These are phyloP conservation scores for Falco punctatus DNA, from an alignment of 2,113 vertebrate species.

Conservation along the genomic window DNA sequence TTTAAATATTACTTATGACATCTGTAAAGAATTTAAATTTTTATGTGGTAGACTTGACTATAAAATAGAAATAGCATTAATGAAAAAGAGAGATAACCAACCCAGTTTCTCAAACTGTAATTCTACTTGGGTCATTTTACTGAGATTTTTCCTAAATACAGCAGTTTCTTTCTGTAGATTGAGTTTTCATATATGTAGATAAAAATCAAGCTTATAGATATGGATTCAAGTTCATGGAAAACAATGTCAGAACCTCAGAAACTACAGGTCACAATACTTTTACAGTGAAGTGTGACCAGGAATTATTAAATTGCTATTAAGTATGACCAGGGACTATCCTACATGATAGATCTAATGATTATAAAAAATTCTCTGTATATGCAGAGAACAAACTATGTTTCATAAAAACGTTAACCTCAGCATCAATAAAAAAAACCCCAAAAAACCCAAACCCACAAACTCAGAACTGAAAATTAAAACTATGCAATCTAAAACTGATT, in stretches of 20 bases:
- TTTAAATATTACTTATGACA: not conserved
- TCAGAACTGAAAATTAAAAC: not conserved
- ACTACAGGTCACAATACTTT: not conserved
- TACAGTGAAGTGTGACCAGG: not conserved
- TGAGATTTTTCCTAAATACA: not conserved
- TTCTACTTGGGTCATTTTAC: not conserved
- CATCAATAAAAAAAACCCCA: not conserved
- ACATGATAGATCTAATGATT: not conserved
- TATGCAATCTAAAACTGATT: not conserved
- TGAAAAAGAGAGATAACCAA: not conserved
- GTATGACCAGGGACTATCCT: not conserved
- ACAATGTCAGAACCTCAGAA: not conserved
- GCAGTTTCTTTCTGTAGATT: not conserved
- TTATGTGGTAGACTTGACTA: not conserved
- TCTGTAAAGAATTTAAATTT: not conserved
- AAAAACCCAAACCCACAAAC: rapidly evolving
- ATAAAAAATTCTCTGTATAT: not conserved
- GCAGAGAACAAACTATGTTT: not conserved
- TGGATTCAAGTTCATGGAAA: not conserved
- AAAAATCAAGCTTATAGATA: not conserved
- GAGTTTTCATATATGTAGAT: not conserved
- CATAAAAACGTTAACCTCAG: not conserved
- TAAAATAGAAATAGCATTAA: not conserved
- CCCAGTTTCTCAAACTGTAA: not conserved
- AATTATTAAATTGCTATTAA: not conserved